Evolutionary conservation across 2,113 vertebrate genomes (phyloP).

Genomic region (Ovis aries): ARS-UI_Ramb_v3.0 NC_056054.1:94890001-94890500

Average conservation of each 20-base stretch:
- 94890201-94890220: background rate
- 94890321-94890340: background rate
- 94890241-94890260: background rate
- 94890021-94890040: background rate
- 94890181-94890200: background rate
- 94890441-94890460: background rate
- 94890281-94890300: rapidly evolving
- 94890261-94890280: background rate
- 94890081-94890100: background rate
- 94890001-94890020: background rate
- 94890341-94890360: background rate
- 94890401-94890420: background rate
- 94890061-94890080: background rate
- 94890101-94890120: background rate
- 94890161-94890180: background rate
- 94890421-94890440: background rate
- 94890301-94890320: background rate
- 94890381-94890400: background rate
- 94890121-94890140: background rate
- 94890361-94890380: background rate
- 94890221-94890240: background rate
- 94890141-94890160: background rate
- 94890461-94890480: background rate
- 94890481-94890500: background rate
- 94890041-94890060: background rate